A percentile compares a stretch with the other conserved stretches of the same genome.
Conservation (phyloP, 2,113 vertebrate species). For the Phalacrocorax pelagicus region DNA sequence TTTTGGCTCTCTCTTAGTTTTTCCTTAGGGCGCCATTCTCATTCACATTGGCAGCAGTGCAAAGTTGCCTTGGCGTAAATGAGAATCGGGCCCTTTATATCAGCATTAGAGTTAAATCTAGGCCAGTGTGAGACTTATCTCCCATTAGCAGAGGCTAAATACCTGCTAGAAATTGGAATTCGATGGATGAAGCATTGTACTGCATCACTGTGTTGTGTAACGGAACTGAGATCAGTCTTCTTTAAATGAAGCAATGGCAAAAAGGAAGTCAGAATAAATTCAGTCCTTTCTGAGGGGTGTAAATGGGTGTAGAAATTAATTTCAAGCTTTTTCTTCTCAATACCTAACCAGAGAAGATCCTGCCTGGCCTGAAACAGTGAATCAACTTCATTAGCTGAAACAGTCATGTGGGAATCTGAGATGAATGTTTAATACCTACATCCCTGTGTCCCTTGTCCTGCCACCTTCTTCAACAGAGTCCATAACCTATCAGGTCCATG, state of each 20-base stretch:
- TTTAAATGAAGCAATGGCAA: background rate
- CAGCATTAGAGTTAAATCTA: background rate
- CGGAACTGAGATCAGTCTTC: background rate
- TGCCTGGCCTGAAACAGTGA: background rate
- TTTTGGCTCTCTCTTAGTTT: background rate
- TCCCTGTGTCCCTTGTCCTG: background rate
- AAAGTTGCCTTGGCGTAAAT: background rate
- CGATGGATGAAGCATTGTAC: background rate
- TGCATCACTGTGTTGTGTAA: background rate
- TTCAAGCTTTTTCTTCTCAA: background rate
- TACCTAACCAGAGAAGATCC: background rate
- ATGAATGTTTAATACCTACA: background rate
- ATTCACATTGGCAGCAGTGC: background rate
- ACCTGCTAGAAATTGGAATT: background rate
- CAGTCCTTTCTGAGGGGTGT: background rate
- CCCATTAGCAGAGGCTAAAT: background rate
- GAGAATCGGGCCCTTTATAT: background rate
- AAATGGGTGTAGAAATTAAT: background rate
- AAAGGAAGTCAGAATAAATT: background rate
- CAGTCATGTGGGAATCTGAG: background rate
- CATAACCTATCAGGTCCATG: background rate
- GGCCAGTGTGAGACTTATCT: background rate
- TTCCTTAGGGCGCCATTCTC: background rate
- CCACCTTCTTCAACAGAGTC: background rate
- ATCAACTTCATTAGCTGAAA: conserved; percentile 15